Percentiles rank a stretch among this genome's conserved stretches.
These are phyloP conservation scores for Artemia franciscana DNA, from an alignment of 1,140 invertebrate species.

Conservation along the genomic window DNA sequence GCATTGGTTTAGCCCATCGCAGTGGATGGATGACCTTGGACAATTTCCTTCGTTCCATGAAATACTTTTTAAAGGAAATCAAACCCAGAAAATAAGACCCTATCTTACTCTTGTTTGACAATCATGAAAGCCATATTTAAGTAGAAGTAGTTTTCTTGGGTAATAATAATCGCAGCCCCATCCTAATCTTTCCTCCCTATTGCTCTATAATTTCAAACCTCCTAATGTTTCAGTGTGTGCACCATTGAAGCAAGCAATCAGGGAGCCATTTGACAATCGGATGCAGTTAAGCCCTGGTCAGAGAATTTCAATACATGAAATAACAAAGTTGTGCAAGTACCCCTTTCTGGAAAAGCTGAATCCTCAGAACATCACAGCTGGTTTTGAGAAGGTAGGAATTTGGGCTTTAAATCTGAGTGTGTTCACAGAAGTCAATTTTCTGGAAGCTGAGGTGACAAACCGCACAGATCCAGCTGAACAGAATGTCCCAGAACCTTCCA, in stretches of 20 bases:
- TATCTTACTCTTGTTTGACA: constrained; percentile 11
- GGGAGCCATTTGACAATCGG: constrained; percentile 13
- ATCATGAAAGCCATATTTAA: constrained; percentile 13
- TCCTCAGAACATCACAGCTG: too few relatives aligned
- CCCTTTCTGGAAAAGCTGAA: too few relatives aligned
- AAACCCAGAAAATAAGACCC: constrained; percentile 13
- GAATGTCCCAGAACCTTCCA: too few relatives aligned
- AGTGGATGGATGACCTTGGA: constrained; percentile 16
- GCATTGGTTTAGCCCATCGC: too few relatives aligned
- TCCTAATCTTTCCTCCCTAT: constrained; percentile 28
- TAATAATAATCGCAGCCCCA: constrained; percentile 14
- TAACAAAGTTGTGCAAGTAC: too few relatives aligned
- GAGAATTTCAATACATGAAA: too few relatives aligned
- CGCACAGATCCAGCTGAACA: too few relatives aligned
- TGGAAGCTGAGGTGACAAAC: constrained; percentile 9
- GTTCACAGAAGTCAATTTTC: constrained; percentile 10
- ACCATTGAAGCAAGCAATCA: constrained; percentile 18
- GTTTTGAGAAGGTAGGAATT: constrained; percentile 13
- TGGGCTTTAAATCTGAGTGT: constrained; percentile 11
- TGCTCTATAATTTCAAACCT: constrained; percentile 16
- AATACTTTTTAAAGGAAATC: too few relatives aligned
- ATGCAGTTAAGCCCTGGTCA: too few relatives aligned
- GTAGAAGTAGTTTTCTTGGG: too few relatives aligned
- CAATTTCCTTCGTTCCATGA: constrained; percentile 12
- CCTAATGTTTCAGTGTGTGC: constrained; percentile 19